Conservation (phyloP, 2,797 vertebrate genomes). For the Eospalax fontanierii region DNA sequence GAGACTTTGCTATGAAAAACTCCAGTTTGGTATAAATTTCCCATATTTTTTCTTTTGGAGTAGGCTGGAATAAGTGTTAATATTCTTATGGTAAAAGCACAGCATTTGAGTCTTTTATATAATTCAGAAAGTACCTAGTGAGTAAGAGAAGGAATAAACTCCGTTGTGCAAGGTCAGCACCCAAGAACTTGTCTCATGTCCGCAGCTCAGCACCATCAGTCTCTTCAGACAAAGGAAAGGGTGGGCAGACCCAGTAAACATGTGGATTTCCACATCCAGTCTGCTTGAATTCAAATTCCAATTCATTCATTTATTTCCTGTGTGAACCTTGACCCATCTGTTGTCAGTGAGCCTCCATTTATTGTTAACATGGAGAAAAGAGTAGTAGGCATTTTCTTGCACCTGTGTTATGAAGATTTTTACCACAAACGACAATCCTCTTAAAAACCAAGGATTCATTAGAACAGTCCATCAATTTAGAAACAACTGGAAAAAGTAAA, state of each 20-base stretch:
- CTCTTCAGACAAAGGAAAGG: background rate
- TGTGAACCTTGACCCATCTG: background rate
- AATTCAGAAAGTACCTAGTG: background rate
- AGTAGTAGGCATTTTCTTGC: background rate
- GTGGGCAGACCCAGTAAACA: background rate
- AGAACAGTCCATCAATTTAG: background rate
- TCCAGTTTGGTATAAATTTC: background rate
- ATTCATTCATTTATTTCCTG: background rate
- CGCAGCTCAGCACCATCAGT: background rate
- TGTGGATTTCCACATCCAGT: background rate
- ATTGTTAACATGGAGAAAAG: background rate
- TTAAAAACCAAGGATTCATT: background rate
- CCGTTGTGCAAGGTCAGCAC: background rate
- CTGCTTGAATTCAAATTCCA: background rate
- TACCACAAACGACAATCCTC: conserved; percentile 44
- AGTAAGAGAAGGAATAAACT: background rate
- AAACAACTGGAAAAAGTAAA: background rate
- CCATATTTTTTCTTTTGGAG: background rate
- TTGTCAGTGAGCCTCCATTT: background rate
- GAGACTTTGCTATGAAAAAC: conserved; percentile 38
- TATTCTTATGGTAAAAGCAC: background rate
- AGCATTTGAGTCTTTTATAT: background rate
- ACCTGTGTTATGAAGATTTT: background rate
- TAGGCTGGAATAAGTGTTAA: background rate
- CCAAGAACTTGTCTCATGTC: background rate